Evolutionary conservation across 2,888 invertebrate species (phyloP).

Genomic region (Archips xylosteana): DNA sequence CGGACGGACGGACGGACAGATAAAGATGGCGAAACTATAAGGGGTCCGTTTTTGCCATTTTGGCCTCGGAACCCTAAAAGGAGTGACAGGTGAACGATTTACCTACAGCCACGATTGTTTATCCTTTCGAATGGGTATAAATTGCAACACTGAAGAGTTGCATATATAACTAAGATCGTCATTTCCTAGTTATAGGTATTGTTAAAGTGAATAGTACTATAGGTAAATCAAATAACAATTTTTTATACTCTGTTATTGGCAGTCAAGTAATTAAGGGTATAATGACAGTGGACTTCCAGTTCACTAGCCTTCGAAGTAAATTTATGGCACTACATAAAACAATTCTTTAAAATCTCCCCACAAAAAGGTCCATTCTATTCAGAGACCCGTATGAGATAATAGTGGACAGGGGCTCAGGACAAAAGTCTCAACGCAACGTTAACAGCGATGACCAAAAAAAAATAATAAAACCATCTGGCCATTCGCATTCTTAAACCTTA

Average conservation of each 20-base stretch:
- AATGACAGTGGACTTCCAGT: slow-evolving; percentile 60
- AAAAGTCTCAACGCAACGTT: slow-evolving; percentile 79
- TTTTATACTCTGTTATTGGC: slow-evolving; percentile 42
- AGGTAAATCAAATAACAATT: slow-evolving; percentile 23
- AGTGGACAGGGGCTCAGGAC: slow-evolving; percentile 75
- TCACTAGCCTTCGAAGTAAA: slow-evolving; percentile 62
- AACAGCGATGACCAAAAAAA: slow-evolving; percentile 68
- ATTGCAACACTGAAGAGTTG: background rate
- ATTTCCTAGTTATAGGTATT: slow-evolving; percentile 5
- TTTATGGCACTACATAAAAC: slow-evolving; percentile 81
- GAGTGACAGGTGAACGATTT: background rate
- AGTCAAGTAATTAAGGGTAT: slow-evolving; percentile 60
- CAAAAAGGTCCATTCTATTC: slow-evolving; percentile 77
- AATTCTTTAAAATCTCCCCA: slow-evolving; percentile 79
- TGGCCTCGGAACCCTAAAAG: no score
- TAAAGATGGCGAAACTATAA: no score
- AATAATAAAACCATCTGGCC: slow-evolving; percentile 77
- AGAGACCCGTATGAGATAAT: slow-evolving; percentile 77
- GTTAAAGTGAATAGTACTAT: background rate
- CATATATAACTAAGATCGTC: background rate
- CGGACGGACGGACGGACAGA: no score
- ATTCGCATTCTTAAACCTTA: slow-evolving; percentile 70
- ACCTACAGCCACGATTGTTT: background rate
- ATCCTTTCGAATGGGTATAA: background rate
- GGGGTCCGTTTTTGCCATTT: no score